phyloP scores from a whole-genome alignment of 2,797 vertebrate genomes.

The Silurus lanzhouensis region DNA sequence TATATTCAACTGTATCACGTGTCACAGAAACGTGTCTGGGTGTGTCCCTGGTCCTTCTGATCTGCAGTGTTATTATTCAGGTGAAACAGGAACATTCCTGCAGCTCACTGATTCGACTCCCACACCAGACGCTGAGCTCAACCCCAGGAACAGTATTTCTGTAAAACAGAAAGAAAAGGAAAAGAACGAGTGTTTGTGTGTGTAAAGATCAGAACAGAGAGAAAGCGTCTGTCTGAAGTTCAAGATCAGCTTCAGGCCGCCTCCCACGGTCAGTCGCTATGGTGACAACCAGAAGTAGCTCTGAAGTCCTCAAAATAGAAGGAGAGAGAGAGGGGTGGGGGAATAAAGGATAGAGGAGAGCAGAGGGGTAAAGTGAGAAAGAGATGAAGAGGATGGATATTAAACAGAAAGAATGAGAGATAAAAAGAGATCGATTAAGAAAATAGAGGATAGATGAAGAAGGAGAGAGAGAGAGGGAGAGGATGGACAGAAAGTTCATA shows the following conservation, averaged over 20 bases:
- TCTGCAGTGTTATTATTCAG: neutral
- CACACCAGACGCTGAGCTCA: neutral
- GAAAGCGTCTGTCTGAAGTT: conserved; percentile 41
- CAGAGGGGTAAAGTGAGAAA: conserved; percentile 20
- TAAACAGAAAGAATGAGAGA: neutral
- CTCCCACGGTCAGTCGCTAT: conserved; percentile 55
- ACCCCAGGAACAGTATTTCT: neutral
- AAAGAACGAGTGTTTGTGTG: neutral
- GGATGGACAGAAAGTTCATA: neutral
- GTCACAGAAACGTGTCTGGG: too few relatives aligned
- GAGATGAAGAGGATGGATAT: conserved; percentile 3
- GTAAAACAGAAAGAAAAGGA: neutral
- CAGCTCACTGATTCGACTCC: neutral
- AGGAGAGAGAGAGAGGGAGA: conserved; percentile 2
- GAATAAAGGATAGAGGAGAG: neutral
- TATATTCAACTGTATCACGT: too few relatives aligned
- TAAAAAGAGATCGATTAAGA: neutral
- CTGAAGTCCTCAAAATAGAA: conserved; percentile 36
- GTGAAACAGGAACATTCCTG: neutral
- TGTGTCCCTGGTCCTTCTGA: neutral
- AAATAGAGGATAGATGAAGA: neutral
- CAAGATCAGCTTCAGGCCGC: conserved; percentile 40
- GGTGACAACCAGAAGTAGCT: conserved; percentile 50
- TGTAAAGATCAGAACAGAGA: conserved; percentile 26
- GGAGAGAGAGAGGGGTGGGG: neutral